Percentiles rank a stretch among this genome's conserved stretches.
Conservation (phyloP, 2,113 vertebrate species). For the Eclectus roratus region DNA sequence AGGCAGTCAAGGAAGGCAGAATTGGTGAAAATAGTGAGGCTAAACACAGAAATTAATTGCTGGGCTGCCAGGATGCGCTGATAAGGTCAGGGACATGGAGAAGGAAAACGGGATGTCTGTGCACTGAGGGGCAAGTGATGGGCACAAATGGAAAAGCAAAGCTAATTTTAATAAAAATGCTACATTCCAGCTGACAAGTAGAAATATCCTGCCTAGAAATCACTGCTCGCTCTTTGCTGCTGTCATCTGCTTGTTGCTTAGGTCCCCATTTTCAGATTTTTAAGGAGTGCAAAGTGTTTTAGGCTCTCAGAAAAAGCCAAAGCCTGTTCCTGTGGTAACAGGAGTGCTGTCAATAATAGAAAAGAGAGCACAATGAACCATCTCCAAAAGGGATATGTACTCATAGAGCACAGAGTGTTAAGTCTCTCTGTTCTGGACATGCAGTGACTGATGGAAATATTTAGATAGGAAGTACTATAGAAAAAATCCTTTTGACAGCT, state of each 20-base stretch:
- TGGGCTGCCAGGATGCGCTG: neutral
- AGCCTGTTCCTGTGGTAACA: neutral
- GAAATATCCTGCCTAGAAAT: neutral
- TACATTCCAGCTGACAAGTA: neutral
- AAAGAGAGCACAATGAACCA: neutral
- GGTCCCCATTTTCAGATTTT: neutral
- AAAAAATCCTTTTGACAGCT: neutral
- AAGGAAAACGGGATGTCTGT: neutral
- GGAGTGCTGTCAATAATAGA: neutral
- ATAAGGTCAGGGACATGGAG: neutral
- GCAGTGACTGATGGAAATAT: neutral
- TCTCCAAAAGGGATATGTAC: neutral
- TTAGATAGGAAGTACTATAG: neutral
- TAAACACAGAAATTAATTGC: neutral
- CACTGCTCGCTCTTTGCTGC: neutral
- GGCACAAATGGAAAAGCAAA: neutral
- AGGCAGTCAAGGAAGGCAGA: neutral
- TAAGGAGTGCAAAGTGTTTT: neutral
- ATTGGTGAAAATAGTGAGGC: neutral
- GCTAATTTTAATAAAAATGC: neutral
- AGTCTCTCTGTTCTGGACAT: neutral
- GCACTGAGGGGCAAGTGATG: neutral
- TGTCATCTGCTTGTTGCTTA: neutral
- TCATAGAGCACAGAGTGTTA: fast-evolving
- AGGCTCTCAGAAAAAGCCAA: neutral